These are phyloP conservation scores for Eilema depressum DNA, from an alignment of 2,888 invertebrate species.

Conservation along the genomic window DNA sequence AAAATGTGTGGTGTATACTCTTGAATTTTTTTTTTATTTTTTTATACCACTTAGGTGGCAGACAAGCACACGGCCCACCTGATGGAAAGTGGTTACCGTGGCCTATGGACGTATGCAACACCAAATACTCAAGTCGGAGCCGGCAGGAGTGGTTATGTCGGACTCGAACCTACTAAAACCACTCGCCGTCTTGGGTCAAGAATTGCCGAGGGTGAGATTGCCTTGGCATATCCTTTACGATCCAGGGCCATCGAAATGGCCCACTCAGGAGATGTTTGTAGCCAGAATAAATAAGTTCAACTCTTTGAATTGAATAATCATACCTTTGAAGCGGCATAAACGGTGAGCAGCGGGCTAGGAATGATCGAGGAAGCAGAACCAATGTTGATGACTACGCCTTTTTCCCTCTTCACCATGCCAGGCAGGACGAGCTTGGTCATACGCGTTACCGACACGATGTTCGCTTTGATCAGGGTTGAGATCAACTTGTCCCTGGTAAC, in stretches of 20 bases:
- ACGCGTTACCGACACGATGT: conserved; percentile 92
- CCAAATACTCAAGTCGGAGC: no score
- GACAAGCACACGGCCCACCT: no score
- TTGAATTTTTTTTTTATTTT: no score
- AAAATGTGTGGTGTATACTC: neutral
- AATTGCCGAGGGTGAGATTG: no score
- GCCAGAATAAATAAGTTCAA: neutral
- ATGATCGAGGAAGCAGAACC: conserved; percentile 93
- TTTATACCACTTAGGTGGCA: no score
- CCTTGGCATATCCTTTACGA: no score
- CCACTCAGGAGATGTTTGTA: neutral
- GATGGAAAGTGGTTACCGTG: no score
- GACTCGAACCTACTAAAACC: no score
- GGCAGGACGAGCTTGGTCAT: conserved; percentile 96
- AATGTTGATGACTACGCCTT: conserved; percentile 96
- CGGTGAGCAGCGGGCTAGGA: conserved; percentile 93
- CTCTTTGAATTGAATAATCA: conserved; percentile 16
- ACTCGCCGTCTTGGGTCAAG: no score
- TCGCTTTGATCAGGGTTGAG: conserved; percentile 91
- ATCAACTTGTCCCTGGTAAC: conserved; percentile 86
- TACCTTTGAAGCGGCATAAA: conserved; percentile 96
- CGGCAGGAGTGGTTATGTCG: no score
- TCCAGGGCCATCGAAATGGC: no score
- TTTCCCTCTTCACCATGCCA: conserved; percentile 92
- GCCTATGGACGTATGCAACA: no score